Conservation (phyloP, 2,888 invertebrate genomes). For the Parascotia fuliginaria region DNA sequence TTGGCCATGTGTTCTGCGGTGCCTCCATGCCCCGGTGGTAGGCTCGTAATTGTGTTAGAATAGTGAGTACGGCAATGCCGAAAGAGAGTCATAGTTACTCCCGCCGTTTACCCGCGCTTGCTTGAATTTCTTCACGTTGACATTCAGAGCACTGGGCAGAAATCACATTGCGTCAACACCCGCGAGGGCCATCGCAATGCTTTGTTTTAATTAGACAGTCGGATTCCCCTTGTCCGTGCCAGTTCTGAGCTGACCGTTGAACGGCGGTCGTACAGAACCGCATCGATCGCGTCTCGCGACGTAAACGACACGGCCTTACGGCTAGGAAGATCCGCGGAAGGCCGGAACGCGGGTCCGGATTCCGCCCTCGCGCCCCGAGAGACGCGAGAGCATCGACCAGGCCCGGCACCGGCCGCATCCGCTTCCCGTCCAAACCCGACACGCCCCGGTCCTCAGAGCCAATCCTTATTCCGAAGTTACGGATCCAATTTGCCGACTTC, state of each 20-base stretch:
- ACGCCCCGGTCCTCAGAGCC: conserved; percentile 89
- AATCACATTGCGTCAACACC: conserved; percentile 88
- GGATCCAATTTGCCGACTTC: conserved; percentile 89
- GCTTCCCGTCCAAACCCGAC: conserved; percentile 82
- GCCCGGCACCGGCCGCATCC: conserved; percentile 44
- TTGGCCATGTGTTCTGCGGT: too few relatives aligned
- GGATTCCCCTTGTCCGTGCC: conserved; percentile 88
- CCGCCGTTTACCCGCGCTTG: conserved; percentile 87
- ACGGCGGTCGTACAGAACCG: conserved; percentile 56
- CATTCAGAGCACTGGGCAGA: conserved; percentile 88
- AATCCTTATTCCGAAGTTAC: conserved; percentile 90
- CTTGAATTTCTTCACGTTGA: conserved; percentile 89
- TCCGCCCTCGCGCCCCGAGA: conserved; percentile 57
- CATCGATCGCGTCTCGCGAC: conserved; percentile 48
- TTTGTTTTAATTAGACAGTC: conserved; percentile 90
- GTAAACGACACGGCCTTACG: conserved; percentile 44
- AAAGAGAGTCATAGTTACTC: conserved; percentile 72
- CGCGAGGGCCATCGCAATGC: conserved; percentile 88
- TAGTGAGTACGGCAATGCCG: conserved; percentile 34
- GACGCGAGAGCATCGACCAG: conserved; percentile 39
- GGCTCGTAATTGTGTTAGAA: too few relatives aligned
- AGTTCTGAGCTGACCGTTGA: conserved; percentile 86
- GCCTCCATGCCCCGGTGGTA: too few relatives aligned
- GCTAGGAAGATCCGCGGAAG: conserved; percentile 52
- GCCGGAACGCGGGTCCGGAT: conserved; percentile 48